Percentiles rank a stretch among this genome's conserved stretches.
Conservation (phyloP, 2,888 invertebrate species). For the Bhutanitis thaidina region DNA sequence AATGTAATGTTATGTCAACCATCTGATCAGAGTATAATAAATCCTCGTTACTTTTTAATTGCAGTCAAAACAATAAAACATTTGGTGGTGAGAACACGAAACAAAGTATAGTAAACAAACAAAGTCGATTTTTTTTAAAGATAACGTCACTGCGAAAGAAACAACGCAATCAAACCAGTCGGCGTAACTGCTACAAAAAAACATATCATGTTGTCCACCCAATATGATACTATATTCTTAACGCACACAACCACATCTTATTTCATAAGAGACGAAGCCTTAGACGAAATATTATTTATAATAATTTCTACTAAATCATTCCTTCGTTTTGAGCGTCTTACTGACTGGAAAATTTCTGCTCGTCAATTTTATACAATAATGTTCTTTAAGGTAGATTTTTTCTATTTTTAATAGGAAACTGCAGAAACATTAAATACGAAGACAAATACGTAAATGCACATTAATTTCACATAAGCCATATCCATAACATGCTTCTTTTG, state of each 20-base stretch:
- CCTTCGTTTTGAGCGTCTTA: conserved; percentile 26
- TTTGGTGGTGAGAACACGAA: neutral
- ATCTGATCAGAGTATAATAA: no score
- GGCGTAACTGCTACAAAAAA: conserved; percentile 48
- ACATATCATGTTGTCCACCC: conserved; percentile 32
- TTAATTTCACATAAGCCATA: no score
- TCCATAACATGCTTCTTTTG: no score
- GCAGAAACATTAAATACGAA: no score
- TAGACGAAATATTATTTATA: conserved; percentile 33
- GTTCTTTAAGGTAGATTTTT: no score
- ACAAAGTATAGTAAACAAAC: conserved; percentile 3
- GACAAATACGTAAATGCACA: no score
- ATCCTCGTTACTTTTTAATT: no score
- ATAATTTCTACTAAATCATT: conserved; percentile 25
- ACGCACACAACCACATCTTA: conserved; percentile 65
- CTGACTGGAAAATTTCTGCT: conserved; percentile 16
- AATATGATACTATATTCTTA: conserved; percentile 35
- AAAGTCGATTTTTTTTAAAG: neutral
- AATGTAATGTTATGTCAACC: no score
- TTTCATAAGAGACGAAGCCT: conserved; percentile 59
- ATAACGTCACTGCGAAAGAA: neutral
- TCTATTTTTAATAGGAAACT: no score
- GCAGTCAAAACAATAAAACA: neutral
- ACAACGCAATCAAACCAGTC: conserved; percentile 1
- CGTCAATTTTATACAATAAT: neutral